These are phyloP conservation scores for Saccopteryx bilineata DNA, from an alignment of 2,113 vertebrate genomes.

Conservation along the genomic window DNA sequence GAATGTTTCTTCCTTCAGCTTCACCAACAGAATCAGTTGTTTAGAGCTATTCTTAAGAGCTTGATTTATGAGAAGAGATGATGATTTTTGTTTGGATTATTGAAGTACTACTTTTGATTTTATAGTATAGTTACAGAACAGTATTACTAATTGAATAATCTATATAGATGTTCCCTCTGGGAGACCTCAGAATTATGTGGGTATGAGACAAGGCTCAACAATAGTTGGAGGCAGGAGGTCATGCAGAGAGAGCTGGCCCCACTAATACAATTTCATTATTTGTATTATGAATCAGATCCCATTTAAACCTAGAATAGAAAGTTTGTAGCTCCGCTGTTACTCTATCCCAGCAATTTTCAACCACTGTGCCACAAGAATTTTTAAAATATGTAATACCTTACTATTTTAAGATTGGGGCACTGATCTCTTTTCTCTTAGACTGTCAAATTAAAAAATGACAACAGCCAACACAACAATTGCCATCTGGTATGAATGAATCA, in stretches of 20 bases:
- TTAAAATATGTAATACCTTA: not conserved
- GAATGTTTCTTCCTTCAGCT: constrained; percentile 3
- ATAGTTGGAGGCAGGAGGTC: not conserved
- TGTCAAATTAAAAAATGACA: not conserved
- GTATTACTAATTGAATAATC: not conserved
- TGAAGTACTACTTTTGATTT: not conserved
- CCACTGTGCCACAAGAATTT: not conserved
- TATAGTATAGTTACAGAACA: not conserved
- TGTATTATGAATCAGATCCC: not conserved
- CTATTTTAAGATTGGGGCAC: not conserved
- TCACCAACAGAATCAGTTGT: not conserved
- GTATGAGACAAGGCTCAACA: not conserved
- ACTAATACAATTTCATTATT: not conserved
- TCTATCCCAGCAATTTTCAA: not conserved
- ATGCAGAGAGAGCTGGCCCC: not conserved
- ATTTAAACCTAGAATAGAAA: constrained; percentile 48
- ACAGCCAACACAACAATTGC: not conserved
- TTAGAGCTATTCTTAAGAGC: not conserved
- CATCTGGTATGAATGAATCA: not conserved
- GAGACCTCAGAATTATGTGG: not conserved
- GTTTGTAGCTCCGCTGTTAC: not conserved
- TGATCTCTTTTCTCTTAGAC: not conserved
- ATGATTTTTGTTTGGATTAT: constrained; percentile 35
- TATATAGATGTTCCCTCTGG: not conserved
- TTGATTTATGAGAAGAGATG: not conserved